Evolutionary conservation across 2,797 vertebrate species (phyloP).

Genomic region (Cygnus olor): DNA sequence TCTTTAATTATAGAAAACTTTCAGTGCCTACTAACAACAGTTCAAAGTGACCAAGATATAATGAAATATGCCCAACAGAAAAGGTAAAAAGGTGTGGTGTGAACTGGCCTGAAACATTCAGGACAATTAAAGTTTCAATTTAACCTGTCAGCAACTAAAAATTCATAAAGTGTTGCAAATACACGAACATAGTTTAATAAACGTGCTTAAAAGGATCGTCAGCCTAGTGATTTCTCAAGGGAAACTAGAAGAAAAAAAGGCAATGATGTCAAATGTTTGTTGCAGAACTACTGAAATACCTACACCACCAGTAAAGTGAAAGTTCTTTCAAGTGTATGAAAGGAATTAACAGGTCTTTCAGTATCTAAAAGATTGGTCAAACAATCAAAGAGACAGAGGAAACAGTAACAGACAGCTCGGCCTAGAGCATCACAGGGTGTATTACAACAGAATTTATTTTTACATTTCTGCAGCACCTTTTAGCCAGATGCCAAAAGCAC

Average conservation of each 20-base stretch:
- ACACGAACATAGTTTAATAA: neutral
- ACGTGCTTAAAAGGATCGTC: neutral
- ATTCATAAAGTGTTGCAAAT: neutral
- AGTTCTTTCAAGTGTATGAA: neutral
- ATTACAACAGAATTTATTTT: slow-evolving; percentile 42
- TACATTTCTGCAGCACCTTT: slow-evolving; percentile 21
- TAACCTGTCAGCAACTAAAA: neutral
- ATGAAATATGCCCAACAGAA: neutral
- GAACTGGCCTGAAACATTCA: neutral
- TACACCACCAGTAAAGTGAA: neutral
- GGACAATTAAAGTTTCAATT: neutral
- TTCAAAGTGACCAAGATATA: neutral
- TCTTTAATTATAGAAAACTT: slow-evolving; percentile 12
- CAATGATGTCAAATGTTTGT: neutral
- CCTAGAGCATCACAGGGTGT: neutral
- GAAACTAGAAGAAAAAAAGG: slow-evolving; percentile 14
- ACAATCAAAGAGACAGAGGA: slow-evolving; percentile 12
- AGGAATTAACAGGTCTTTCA: neutral
- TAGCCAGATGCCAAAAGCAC: slow-evolving; percentile 24
- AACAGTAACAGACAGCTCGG: slow-evolving; percentile 36
- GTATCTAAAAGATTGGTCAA: slow-evolving; percentile 19
- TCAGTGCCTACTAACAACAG: neutral
- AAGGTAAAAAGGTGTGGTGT: neutral
- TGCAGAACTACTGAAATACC: slow-evolving; percentile 9
- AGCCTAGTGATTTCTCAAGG: neutral